These are phyloP conservation scores for Pristionchus mayeri DNA, from an alignment of 2,888 invertebrate genomes.

Conservation along the genomic window DNA sequence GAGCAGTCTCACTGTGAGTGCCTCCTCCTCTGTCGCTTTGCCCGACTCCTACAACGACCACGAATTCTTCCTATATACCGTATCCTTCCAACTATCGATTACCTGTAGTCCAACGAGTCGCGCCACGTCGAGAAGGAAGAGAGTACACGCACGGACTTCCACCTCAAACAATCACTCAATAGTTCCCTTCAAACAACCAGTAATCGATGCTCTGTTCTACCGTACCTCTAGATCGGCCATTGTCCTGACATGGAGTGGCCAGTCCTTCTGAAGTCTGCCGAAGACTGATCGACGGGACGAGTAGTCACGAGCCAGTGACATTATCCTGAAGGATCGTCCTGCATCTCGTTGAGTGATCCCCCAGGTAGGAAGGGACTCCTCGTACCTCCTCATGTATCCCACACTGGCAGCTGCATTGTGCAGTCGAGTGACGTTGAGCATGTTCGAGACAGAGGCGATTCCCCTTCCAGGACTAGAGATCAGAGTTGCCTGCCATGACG, in stretches of 20 bases:
- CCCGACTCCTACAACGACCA: conserved; percentile 76
- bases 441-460: conserved; percentile 79
- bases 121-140: conserved; percentile 79
- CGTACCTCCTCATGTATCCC: conserved; percentile 64
- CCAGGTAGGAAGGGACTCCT: not conserved
- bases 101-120: conserved; percentile 77
- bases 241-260: conserved; percentile 80
- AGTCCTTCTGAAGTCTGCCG: conserved; percentile 77
- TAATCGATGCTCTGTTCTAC: not conserved
- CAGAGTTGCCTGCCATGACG: conserved; percentile 25
- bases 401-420: conserved; percentile 79
- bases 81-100: conserved; percentile 31
- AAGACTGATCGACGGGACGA: conserved; percentile 79
- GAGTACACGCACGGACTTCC: conserved; percentile 78
- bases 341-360: not conserved
- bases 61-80: not conserved
- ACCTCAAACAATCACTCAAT: conserved; percentile 67
- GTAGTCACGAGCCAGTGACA: conserved; percentile 80
- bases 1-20: conserved; percentile 78
- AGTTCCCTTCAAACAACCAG: not conserved
- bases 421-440: conserved; percentile 80
- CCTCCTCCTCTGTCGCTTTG: conserved; percentile 77
- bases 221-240: conserved; percentile 79
- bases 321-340: conserved; percentile 76
- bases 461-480: conserved; percentile 78